phyloP scores from a whole-genome alignment of 1,140 invertebrate species.

The Arion vulgaris region DNA sequence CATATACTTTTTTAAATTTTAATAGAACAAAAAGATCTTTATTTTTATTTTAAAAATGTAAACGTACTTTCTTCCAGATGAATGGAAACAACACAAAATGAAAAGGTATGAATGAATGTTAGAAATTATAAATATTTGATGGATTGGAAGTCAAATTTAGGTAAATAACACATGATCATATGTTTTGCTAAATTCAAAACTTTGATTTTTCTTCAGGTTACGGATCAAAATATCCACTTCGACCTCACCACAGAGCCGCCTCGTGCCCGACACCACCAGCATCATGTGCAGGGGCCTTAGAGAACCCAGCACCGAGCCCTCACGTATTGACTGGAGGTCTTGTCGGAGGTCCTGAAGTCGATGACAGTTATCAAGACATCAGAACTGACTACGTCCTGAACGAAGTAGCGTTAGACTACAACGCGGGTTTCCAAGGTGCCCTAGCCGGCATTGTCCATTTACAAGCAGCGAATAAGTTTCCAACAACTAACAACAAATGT shows the following conservation, averaged over 20 bases:
- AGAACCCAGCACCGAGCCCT: constrained; percentile 53
- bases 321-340: constrained; percentile 71
- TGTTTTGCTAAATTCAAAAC: no score
- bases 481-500: background rate
- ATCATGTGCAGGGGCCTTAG: constrained; percentile 46
- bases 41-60: no score
- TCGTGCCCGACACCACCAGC: constrained; percentile 51
- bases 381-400: constrained; percentile 68
- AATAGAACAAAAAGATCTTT: no score
- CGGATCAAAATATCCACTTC: constrained; percentile 76
- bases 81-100: no score
- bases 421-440: constrained; percentile 70
- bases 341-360: constrained; percentile 70
- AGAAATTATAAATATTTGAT: no score
- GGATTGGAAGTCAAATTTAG: no score
- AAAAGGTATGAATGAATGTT: no score
- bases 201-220: no score
- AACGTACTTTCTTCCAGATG: no score
- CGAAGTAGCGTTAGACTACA: constrained; percentile 72
- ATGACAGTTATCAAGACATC: constrained; percentile 67
- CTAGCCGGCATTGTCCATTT: constrained; percentile 50
- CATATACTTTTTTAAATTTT: no score
- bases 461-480: background rate
- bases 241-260: constrained; percentile 62
- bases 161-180: no score